These are phyloP conservation scores for Cossypha heuglini DNA, from an alignment of 2,797 vertebrate species.

Conservation along the genomic window DNA sequence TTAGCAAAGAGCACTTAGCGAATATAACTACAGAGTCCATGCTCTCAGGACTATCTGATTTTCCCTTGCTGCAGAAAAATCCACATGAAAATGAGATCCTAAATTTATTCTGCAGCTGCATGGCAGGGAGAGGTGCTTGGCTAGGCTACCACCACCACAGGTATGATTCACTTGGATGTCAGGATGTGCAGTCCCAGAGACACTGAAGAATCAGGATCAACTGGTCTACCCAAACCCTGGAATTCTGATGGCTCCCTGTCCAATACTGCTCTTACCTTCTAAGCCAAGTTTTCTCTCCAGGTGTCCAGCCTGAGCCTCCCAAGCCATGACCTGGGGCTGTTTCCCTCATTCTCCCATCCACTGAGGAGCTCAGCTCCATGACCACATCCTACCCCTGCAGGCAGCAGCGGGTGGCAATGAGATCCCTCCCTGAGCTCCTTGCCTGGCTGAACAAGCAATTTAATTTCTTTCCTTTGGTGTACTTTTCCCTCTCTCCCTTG, in stretches of 20 bases:
- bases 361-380: background rate
- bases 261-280: background rate
- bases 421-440: background rate
- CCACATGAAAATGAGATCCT: background rate
- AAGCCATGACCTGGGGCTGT: background rate
- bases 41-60: background rate
- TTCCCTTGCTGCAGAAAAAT: slow-evolving; percentile 8
- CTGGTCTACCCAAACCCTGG: background rate
- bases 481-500: background rate
- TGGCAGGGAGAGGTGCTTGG: accelerated
- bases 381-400: background rate
- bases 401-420: accelerated
- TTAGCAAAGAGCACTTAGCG: slow-evolving; percentile 7
- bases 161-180: background rate
- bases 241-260: background rate
- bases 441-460: background rate
- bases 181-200: background rate
- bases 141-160: background rate
- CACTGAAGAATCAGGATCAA: background rate
- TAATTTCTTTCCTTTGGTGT: background rate
- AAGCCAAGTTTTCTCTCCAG: background rate
- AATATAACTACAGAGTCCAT: background rate
- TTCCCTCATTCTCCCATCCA: background rate
- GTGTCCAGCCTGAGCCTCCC: background rate
- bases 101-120: background rate